Evolutionary conservation across 2,888 invertebrate genomes (phyloP), one percentile per base, ranked within the genome.

Genomic region (Sthenelais limicola): DNA sequence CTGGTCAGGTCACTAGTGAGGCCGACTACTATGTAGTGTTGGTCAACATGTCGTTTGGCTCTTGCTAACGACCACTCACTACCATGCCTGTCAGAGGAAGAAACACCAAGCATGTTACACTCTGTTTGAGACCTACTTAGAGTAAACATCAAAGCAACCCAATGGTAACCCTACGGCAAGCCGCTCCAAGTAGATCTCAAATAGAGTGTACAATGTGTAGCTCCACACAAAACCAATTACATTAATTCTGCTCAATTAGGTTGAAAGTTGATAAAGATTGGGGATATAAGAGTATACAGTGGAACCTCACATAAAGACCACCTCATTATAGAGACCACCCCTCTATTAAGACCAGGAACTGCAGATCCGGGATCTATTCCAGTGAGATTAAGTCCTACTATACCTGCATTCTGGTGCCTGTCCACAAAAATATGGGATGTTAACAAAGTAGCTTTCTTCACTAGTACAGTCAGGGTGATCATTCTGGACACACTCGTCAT

Each of bases 401-500:
- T 56, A 70, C 73, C 52, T 35, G 47, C 73, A 73, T 18, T 24
- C 35, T 15, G 51, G 33, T 38, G 56, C 66, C 28, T 73, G 73
- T 0, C 75, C 75, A 47, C 75, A 75, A 62, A 75, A 75, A 35
- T 62, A 75, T 2, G 75, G 75, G 18, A 75, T 73, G 24, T 73
- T 35, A 24, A 49, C 35, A 49, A 73, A 75, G 67, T 58, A 73
- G n/a, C 54, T 70, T 18, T 47, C 28, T 28, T 47, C 49, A n/a
- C 28, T 38, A 3, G 68, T 73, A 67, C 75, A 75, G n/a, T 75
- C 73, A 7, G 70, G 12, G n/a, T 51, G 48, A 9, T 72, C 49
- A 1, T 47, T 30, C 21, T 38, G n/a, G 9, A 75, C 75, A 35
- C 75, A 75, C 26, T 75, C 70, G 35, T 73, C 68, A 43, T 75